These are phyloP conservation scores for Ailuropoda melanoleuca DNA, from an alignment of 2,113 vertebrate genomes.

Conservation along the genomic window DNA sequence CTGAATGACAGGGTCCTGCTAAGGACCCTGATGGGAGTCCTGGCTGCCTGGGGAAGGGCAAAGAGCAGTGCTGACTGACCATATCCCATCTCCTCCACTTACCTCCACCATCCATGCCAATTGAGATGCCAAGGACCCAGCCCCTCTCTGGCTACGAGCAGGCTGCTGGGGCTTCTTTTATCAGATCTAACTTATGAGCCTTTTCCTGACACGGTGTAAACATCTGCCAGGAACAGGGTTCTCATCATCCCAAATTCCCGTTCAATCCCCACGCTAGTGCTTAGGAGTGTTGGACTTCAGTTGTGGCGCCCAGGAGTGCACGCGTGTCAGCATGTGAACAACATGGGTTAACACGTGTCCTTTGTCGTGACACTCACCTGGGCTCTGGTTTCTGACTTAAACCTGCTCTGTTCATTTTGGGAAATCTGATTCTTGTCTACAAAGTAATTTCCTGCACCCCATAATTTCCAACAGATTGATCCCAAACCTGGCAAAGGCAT, in stretches of 20 bases:
- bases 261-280: not conserved
- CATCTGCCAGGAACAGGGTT: not conserved
- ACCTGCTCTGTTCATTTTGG: not conserved
- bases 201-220: slow-evolving; percentile 8
- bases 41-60: not conserved
- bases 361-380: not conserved
- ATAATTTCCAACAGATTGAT: not conserved
- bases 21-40: not conserved
- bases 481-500: not conserved
- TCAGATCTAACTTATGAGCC: not conserved
- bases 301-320: not conserved
- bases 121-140: not conserved
- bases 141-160: not conserved
- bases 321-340: not conserved
- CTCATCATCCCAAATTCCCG: not conserved
- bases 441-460: not conserved
- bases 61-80: not conserved
- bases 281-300: not conserved
- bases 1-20: not conserved
- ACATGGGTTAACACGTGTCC: rapidly evolving
- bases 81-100: not conserved
- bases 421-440: not conserved
- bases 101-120: not conserved
- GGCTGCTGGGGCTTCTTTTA: not conserved
- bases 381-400: not conserved